A percentile compares a stretch with the other conserved stretches of the same genome.
These are phyloP conservation scores for Diploptera punctata DNA, from an alignment of 2,888 invertebrate species.

Conservation along the genomic window DNA sequence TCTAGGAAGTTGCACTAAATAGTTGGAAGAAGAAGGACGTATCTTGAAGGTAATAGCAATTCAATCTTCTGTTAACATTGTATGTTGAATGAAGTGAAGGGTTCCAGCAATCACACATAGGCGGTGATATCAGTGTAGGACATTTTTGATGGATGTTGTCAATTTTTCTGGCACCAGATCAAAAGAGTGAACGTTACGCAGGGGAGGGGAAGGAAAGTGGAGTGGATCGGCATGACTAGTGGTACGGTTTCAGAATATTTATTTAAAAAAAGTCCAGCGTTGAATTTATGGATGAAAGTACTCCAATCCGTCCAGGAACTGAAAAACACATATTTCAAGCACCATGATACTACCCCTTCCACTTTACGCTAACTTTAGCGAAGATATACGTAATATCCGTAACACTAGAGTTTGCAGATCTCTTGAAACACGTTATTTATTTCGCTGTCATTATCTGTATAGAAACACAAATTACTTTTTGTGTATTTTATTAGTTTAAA, in stretches of 20 bases:
- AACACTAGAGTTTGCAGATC: not conserved
- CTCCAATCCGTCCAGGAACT: conserved; percentile 22
- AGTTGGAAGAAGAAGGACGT: no score
- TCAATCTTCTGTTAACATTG: no score
- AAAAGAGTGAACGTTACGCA: conserved; percentile 11
- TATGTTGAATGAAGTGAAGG: no score
- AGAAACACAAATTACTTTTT: no score
- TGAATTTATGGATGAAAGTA: conserved; percentile 16
- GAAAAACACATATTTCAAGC: conserved; percentile 28
- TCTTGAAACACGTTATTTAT: no score
- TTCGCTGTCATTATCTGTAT: no score
- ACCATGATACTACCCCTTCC: not conserved
- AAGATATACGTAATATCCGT: not conserved
- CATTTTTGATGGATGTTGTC: conserved; percentile 36
- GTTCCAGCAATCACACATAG: not conserved
- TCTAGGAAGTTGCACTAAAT: no score
- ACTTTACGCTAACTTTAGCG: no score
- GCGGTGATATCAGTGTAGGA: conserved; percentile 1
- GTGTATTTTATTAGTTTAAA: no score
- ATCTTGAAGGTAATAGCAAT: no score
- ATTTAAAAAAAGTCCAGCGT: not conserved
- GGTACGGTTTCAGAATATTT: conserved; percentile 22
- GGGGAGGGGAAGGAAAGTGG: not conserved
- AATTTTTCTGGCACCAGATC: conserved; percentile 38
- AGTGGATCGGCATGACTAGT: not conserved